These are phyloP conservation scores for Rhagoletis zephyria DNA, from an alignment of 1,140 invertebrate species.

Conservation along the genomic window DNA sequence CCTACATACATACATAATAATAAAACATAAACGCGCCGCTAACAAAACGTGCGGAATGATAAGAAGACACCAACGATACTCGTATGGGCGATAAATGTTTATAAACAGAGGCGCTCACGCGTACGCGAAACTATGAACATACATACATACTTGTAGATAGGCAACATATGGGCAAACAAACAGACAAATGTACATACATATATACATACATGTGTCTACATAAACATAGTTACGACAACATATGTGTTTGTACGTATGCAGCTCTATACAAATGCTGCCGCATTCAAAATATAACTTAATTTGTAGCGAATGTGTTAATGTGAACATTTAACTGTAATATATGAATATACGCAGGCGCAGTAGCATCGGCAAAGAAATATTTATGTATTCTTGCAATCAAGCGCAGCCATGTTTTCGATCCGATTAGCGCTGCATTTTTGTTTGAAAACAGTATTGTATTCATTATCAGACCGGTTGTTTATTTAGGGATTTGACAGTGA, in stretches of 20 bases:
- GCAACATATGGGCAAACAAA: neutral
- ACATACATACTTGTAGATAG: neutral
- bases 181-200: no score
- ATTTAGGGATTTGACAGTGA: neutral
- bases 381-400: neutral
- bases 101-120: conserved; percentile 44
- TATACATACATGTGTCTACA: neutral
- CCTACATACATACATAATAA: neutral
- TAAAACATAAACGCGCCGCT: conserved; percentile 38
- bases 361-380: neutral
- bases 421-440: neutral
- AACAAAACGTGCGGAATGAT: conserved; percentile 33
- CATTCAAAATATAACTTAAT: neutral
- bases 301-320: conserved; percentile 22
- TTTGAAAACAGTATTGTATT: neutral
- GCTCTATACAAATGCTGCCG: no score
- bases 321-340: conserved; percentile 2
- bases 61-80: neutral
- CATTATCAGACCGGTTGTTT: neutral
- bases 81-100: conserved; percentile 21
- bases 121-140: neutral
- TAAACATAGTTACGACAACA: no score
- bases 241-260: no score
- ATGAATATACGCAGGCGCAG: conserved; percentile 2
- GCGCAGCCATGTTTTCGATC: neutral